These are phyloP conservation scores for Lates japonicus DNA, from an alignment of 2,797 vertebrate genomes.

Conservation along the genomic window DNA sequence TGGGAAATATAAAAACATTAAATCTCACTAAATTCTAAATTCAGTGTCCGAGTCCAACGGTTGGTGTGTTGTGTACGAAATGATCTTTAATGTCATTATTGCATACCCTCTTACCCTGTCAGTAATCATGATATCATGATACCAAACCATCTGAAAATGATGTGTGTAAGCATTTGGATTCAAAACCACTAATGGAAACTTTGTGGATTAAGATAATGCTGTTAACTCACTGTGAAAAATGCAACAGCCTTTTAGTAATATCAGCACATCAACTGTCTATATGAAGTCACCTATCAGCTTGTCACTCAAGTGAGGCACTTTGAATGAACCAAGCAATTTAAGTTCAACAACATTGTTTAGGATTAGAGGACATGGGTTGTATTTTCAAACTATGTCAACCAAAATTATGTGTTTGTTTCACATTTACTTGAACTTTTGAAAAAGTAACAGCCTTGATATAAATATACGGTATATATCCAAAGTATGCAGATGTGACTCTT, in stretches of 20 bases:
- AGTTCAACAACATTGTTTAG: neutral
- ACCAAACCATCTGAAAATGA: neutral
- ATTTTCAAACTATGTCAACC: neutral
- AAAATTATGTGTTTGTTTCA: neutral
- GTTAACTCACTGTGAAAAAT: constrained; percentile 14
- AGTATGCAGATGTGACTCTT: neutral
- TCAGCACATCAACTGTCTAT: neutral
- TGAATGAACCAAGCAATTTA: neutral
- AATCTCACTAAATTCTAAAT: neutral
- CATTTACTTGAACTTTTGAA: neutral
- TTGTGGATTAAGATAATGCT: neutral
- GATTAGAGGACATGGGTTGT: neutral
- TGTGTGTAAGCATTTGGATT: neutral
- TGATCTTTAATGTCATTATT: neutral
- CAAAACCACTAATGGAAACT: neutral
- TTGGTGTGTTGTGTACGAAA: neutral
- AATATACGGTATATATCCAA: neutral
- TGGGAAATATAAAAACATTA: neutral
- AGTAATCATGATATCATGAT: neutral
- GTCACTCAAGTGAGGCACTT: neutral
- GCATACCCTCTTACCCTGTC: neutral
- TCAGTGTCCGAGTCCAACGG: neutral
- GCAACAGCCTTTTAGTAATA: too few relatives aligned
- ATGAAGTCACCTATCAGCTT: neutral
- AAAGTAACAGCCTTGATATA: neutral